Evolutionary conservation across 2,113 vertebrate species (phyloP).

Genomic region (Hystrix cristata): DNA sequence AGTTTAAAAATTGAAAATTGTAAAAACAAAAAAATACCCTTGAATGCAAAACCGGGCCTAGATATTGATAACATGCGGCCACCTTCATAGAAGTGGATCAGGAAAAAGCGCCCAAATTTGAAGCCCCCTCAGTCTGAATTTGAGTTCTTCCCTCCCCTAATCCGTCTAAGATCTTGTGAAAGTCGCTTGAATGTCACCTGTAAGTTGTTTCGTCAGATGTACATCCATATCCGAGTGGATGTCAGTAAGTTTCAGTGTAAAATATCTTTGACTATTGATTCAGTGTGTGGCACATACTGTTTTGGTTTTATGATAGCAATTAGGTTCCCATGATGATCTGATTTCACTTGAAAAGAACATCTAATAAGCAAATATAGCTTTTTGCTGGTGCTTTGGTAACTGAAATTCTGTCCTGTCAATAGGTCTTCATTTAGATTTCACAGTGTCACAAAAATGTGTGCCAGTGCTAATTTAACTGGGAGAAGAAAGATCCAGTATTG

Average conservation of each 20-base stretch:
- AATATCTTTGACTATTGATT: background rate
- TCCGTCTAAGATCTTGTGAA: background rate
- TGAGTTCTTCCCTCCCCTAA: background rate
- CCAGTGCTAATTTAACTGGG: background rate
- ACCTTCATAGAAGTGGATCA: background rate
- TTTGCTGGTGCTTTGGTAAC: background rate
- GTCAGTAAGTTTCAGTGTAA: background rate
- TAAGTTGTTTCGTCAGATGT: background rate
- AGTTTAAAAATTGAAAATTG: background rate
- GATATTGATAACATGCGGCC: background rate
- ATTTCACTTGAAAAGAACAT: background rate
- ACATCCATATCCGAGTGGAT: background rate
- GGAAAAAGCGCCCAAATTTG: background rate
- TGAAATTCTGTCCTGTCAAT: background rate
- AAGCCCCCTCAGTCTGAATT: background rate
- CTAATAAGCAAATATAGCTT: background rate
- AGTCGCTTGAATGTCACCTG: background rate
- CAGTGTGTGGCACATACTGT: background rate
- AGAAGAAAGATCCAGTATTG: background rate
- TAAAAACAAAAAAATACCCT: background rate
- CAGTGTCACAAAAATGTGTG: background rate
- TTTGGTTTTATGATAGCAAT: background rate
- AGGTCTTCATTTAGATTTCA: conserved; percentile 6
- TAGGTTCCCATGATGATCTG: background rate
- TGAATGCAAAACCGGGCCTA: background rate